These are phyloP conservation scores for Brachionus asplanchnoidis DNA, from an alignment of 1,140 invertebrate species.

Conservation along the genomic window DNA sequence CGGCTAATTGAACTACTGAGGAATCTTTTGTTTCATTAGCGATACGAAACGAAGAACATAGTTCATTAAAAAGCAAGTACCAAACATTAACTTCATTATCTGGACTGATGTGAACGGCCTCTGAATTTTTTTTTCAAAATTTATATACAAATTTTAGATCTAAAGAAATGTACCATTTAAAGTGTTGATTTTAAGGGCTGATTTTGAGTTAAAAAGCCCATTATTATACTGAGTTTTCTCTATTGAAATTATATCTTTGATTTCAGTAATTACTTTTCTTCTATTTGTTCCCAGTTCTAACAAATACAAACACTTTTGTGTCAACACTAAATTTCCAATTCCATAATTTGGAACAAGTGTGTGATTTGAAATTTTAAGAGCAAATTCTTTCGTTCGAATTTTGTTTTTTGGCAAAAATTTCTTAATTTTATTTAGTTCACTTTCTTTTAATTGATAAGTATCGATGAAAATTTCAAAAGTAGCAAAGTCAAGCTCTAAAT, in stretches of 20 bases:
- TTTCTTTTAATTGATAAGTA: constrained; percentile 14
- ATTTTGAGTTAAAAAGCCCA: neutral
- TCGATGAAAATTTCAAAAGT: constrained; percentile 35
- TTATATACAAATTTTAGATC: neutral
- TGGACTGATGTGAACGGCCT: neutral
- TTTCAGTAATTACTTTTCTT: constrained; percentile 20
- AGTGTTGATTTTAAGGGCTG: constrained; percentile 11
- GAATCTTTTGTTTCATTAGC: constrained; percentile 34
- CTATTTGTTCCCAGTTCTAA: constrained; percentile 20
- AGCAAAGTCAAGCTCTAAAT: neutral
- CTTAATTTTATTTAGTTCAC: constrained; percentile 4
- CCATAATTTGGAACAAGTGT: constrained; percentile 22
- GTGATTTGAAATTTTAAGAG: constrained; percentile 11
- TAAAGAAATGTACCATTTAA: neutral
- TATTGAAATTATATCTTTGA: constrained; percentile 19
- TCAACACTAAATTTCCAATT: constrained; percentile 4
- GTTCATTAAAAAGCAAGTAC: constrained; percentile 16
- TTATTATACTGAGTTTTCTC: constrained; percentile 17
- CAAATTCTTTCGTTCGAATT: neutral
- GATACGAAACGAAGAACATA: neutral
- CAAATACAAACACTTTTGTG: constrained; percentile 11
- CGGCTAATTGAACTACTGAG: constrained; percentile 12
- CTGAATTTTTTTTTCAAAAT: neutral
- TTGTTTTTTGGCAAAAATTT: neutral
- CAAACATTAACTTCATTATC: constrained; percentile 25